A percentile compares a stretch with the other conserved stretches of the same genome.
phyloP scores from a whole-genome alignment of 2,113 vertebrate genomes.

The Strix uralensis region DNA sequence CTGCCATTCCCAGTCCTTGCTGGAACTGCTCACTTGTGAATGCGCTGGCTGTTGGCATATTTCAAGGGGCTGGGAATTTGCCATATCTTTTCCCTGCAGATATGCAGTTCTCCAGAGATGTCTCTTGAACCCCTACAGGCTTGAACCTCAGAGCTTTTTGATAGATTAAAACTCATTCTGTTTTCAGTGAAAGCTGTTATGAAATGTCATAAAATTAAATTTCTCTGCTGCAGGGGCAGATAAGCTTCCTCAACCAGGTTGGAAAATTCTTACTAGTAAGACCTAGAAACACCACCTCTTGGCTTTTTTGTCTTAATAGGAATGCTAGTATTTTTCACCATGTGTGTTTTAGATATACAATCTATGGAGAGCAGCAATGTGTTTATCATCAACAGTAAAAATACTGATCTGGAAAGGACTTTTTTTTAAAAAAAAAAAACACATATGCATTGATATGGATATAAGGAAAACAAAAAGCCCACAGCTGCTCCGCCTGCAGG shows the following conservation, averaged over 20 bases:
- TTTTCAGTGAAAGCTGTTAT: neutral
- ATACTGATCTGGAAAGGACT: constrained; percentile 30
- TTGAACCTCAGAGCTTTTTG: neutral
- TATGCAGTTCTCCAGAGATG: neutral
- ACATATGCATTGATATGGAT: constrained; percentile 5
- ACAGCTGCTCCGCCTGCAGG: constrained; percentile 56
- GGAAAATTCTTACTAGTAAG: neutral
- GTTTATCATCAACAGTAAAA: constrained; percentile 51
- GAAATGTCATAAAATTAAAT: neutral
- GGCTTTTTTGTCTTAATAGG: neutral
- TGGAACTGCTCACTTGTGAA: neutral
- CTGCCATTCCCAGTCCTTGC: neutral
- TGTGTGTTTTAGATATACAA: neutral
- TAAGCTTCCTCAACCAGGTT: neutral
- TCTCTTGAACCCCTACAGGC: neutral
- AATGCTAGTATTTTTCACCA: neutral
- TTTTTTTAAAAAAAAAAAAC: neutral
- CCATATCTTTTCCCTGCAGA: neutral
- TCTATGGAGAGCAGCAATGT: constrained; percentile 27
- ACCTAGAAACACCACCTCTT: neutral
- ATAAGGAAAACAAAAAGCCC: constrained; percentile 31
- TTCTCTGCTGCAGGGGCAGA: neutral
- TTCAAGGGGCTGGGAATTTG: accelerated
- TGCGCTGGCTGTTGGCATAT: neutral
- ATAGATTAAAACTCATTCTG: neutral